These are phyloP conservation scores for Diarsia brunnea DNA, from an alignment of 2,888 invertebrate species.

Conservation along the genomic window DNA sequence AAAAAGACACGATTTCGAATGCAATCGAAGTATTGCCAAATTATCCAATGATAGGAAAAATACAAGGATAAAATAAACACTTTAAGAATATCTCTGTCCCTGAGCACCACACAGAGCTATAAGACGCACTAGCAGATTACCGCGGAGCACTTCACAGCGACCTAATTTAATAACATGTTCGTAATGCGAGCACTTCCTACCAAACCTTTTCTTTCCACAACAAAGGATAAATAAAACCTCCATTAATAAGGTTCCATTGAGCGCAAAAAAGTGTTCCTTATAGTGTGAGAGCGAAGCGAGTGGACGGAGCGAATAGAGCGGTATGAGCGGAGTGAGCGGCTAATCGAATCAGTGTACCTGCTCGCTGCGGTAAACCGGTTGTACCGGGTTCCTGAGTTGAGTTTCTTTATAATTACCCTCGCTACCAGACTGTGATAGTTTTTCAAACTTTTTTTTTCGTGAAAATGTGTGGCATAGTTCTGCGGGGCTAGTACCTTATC, in stretches of 20 bases:
- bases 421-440: slow-evolving; percentile 22
- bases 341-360: slow-evolving; percentile 66
- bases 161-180: slow-evolving; percentile 44
- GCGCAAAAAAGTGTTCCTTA: slow-evolving; percentile 53
- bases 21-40: background rate
- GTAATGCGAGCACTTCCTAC: slow-evolving; percentile 27
- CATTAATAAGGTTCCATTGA: slow-evolving; percentile 59
- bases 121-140: background rate
- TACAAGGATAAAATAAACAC: background rate
- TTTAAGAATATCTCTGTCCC: background rate
- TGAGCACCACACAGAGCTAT: background rate
- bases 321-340: slow-evolving; percentile 38
- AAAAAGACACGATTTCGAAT: slow-evolving; percentile 1
- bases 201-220: slow-evolving; percentile 53
- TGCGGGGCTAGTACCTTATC: background rate
- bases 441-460: background rate
- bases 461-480: background rate
- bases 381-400: slow-evolving; percentile 19
- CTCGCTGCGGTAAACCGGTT: slow-evolving; percentile 47
- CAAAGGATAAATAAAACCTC: slow-evolving; percentile 62
- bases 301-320: slow-evolving; percentile 31
- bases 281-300: slow-evolving; percentile 26
- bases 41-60: background rate
- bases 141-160: slow-evolving; percentile 17
- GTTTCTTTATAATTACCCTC: slow-evolving; percentile 53